These are phyloP conservation scores for Drosophila subobscura DNA, from an alignment of 1,140 invertebrate genomes.

Conservation along the genomic window DNA sequence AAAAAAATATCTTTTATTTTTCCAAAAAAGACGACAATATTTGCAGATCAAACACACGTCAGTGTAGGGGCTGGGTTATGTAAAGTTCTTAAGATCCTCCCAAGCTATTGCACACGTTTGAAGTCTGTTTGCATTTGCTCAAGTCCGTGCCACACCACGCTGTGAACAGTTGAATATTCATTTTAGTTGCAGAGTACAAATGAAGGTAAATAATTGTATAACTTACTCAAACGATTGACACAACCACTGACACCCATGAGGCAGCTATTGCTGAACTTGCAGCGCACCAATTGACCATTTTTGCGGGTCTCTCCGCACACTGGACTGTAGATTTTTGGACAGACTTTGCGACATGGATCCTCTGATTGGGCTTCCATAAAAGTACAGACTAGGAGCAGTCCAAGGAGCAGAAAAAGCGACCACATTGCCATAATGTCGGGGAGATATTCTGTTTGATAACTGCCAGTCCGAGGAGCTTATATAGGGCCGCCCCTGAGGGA, in stretches of 20 bases:
- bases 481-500: conserved; percentile 6
- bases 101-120: neutral
- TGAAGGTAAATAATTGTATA: neutral
- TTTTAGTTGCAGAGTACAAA: too few relatives aligned
- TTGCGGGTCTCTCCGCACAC: conserved; percentile 24
- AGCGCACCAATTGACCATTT: conserved; percentile 4
- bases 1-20: neutral
- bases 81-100: conserved; percentile 1
- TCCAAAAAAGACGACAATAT: conserved; percentile 1
- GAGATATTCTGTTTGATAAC: conserved; percentile 10
- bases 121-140: neutral
- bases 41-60: conserved; percentile 19
- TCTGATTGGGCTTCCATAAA: neutral
- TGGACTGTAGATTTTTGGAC: conserved; percentile 13
- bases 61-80: neutral
- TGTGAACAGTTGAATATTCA: neutral
- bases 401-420: neutral
- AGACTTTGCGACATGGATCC: conserved; percentile 7
- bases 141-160: conserved; percentile 2
- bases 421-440: conserved; percentile 8
- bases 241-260: conserved; percentile 17
- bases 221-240: conserved; percentile 25
- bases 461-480: conserved; percentile 7
- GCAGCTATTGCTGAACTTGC: conserved; percentile 30
- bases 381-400: neutral